Percentiles rank a stretch among this genome's conserved stretches.
phyloP scores from a whole-genome alignment of 2,888 invertebrate species.

The Trichogramma dendrolimi region DNA sequence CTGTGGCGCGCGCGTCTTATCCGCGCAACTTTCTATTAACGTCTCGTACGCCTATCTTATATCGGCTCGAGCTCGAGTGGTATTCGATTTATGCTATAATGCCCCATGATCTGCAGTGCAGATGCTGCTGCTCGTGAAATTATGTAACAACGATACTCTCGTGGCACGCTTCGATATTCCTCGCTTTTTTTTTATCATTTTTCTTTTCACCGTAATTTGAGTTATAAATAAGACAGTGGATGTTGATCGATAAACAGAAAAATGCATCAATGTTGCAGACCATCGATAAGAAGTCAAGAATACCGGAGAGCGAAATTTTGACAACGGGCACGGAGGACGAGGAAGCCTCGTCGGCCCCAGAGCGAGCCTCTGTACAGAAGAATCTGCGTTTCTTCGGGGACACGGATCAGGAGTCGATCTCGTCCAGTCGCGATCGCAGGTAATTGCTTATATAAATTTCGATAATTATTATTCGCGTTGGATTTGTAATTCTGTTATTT shows the following conservation, averaged over 20 bases:
- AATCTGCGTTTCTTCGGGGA: slow-evolving; percentile 81
- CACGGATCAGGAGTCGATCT: slow-evolving; percentile 69
- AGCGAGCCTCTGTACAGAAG: slow-evolving; percentile 54
- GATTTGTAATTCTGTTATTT: background rate
- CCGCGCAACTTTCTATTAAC: too few species aligned
- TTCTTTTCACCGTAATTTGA: too few species aligned
- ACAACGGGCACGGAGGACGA: slow-evolving; percentile 61
- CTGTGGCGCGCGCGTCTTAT: too few species aligned
- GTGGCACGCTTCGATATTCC: too few species aligned
- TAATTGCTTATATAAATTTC: slow-evolving; percentile 23
- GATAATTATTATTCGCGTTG: background rate
- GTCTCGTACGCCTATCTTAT: too few species aligned
- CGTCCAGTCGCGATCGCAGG: slow-evolving; percentile 47
- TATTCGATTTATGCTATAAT: too few species aligned
- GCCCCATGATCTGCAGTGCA: too few species aligned
- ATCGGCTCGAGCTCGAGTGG: too few species aligned
- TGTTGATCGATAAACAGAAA: background rate
- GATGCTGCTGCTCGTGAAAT: too few species aligned
- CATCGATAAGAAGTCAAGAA: slow-evolving; percentile 46
- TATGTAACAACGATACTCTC: too few species aligned
- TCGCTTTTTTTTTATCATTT: too few species aligned
- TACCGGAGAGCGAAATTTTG: slow-evolving; percentile 49
- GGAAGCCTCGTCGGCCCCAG: slow-evolving; percentile 47
- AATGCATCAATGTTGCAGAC: slow-evolving; percentile 34
- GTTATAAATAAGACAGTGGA: background rate